Evolutionary conservation across 2,888 invertebrate species (phyloP), one percentile per base, ranked within the genome.

Genomic region (Acanthococcus lagerstroemiae): DNA sequence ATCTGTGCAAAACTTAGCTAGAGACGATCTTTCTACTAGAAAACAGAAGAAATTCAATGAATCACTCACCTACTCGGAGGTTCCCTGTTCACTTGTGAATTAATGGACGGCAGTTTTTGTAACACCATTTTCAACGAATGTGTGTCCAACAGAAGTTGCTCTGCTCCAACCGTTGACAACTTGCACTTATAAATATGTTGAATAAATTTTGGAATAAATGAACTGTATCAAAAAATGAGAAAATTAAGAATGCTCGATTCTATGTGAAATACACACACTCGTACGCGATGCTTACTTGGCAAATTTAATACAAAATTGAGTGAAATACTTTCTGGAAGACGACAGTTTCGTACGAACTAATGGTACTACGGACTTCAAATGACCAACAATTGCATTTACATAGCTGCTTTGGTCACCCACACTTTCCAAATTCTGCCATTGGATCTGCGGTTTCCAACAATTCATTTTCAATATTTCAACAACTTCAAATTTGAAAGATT

Each of bases 351-450:
- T 95, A 60, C 97, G 78, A 2, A 96, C 82, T n/a, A 86, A 80
- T 0, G 97, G 96, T 19, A 96, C 84, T 0, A 88, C 85, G 72
- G 87, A 86, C 72, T 90, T 88, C 19, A 97, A 80, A 73, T 95
- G 90, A 71, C 85, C 82, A 1, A 90, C 86, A 52, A 99, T 88
- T 1, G 89, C 88, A 0, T 91, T 90, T 15, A 99, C 90, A 76
- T 97, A 99, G 0, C 88, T 83, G 75, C 95, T 95, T 77, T 97
- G 96, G 76, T 99, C 99, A 15, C 97, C 97, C 0, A 99, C 99
- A 30, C 86, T 85, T 75, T 93, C 93, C 65, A 96, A 85, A 65
- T 86, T 85, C 70, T 90, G 85, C 99, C 97, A 99, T 65, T 90
- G 88, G 71, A 91, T 86, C 83, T 87, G 68, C 44, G 74, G n/a